A percentile compares a stretch with the other conserved stretches of the same genome.
These are phyloP conservation scores for Yponomeuta sedellus DNA, from an alignment of 2,888 invertebrate genomes.

Conservation along the genomic window DNA sequence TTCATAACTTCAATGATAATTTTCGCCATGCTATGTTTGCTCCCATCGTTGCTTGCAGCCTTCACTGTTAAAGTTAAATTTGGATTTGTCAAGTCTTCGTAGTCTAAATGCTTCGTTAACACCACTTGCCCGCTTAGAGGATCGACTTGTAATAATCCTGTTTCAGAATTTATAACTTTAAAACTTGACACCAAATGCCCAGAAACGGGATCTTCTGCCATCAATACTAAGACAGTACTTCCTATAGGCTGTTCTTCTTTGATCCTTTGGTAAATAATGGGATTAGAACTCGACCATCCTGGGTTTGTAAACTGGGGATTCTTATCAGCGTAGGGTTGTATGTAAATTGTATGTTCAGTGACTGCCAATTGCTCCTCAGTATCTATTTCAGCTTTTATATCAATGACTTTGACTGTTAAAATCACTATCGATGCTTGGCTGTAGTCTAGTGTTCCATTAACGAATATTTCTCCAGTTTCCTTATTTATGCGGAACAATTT, in stretches of 20 bases:
- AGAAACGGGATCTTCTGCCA: constrained; percentile 83
- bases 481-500: constrained; percentile 83
- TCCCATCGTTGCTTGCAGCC: constrained; percentile 69
- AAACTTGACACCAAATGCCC: constrained; percentile 78
- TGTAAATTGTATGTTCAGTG: constrained; percentile 84
- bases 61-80: constrained; percentile 76
- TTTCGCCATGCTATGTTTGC: constrained; percentile 79
- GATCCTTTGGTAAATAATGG: constrained; percentile 79
- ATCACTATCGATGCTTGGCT: constrained; percentile 85
- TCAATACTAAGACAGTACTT: constrained; percentile 80
- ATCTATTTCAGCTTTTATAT: constrained; percentile 81
- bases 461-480: constrained; percentile 80
- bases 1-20: constrained; percentile 83
- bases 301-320: constrained; percentile 84
- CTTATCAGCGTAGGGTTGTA: constrained; percentile 85
- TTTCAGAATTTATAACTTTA: constrained; percentile 73
- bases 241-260: constrained; percentile 87
- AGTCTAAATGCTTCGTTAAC: constrained; percentile 84
- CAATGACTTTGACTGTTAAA: constrained; percentile 82
- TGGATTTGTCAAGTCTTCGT: constrained; percentile 81
- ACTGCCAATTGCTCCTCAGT: constrained; percentile 79
- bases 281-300: constrained; percentile 83
- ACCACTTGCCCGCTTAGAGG: constrained; percentile 85
- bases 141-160: constrained; percentile 75
- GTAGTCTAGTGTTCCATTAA: constrained; percentile 82